phyloP scores from a whole-genome alignment of 1,140 invertebrate genomes.

The Heliconius eleuchia region DNA sequence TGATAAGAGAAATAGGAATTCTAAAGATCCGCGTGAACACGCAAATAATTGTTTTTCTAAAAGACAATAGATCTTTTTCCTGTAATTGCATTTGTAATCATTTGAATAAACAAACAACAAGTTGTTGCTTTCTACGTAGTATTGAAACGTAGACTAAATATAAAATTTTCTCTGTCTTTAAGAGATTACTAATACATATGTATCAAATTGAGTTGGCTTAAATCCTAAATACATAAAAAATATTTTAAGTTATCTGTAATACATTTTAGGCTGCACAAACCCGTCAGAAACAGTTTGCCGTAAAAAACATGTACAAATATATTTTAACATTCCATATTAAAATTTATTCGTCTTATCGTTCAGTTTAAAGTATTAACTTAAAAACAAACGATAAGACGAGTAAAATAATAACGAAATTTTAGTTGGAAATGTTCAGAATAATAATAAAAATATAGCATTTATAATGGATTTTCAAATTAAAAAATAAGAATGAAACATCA shows the following conservation, averaged over 20 bases:
- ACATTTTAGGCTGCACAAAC: not conserved
- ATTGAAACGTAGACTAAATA: too few relatives aligned
- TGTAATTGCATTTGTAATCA: not conserved
- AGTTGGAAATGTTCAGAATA: not conserved
- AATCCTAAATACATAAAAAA: too few relatives aligned
- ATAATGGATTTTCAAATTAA: not conserved
- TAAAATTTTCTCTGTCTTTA: too few relatives aligned
- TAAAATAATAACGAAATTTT: not conserved
- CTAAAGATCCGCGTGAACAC: constrained; percentile 4
- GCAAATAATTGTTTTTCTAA: not conserved
- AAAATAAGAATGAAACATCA: too few relatives aligned
- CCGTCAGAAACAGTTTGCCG: not conserved
- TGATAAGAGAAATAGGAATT: constrained; percentile 13
- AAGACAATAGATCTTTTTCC: not conserved
- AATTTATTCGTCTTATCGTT: not conserved
- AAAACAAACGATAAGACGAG: not conserved
- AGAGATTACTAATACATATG: too few relatives aligned
- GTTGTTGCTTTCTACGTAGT: not conserved
- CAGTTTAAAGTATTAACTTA: not conserved
- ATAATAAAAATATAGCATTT: not conserved
- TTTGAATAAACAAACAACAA: not conserved
- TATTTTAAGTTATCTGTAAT: too few relatives aligned
- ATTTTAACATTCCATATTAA: not conserved
- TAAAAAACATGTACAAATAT: not conserved
- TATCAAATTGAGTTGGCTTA: too few relatives aligned